These are phyloP conservation scores for Aegithalos caudatus DNA, from an alignment of 2,113 vertebrate genomes.

Conservation along the genomic window DNA sequence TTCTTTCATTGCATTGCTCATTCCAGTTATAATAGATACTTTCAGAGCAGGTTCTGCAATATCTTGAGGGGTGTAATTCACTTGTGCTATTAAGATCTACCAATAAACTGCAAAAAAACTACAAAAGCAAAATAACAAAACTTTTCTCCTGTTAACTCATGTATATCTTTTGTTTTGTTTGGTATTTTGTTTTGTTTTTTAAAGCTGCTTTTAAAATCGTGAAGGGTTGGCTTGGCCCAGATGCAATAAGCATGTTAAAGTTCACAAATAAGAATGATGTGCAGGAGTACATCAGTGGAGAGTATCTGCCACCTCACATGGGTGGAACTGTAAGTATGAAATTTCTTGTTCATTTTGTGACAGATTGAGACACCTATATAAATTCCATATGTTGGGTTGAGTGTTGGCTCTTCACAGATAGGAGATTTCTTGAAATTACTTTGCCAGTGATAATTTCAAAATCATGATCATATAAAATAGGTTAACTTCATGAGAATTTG, in stretches of 20 bases:
- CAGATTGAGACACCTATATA: background rate
- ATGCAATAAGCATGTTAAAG: constrained; percentile 90
- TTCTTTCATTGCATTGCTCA: background rate
- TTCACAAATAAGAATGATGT: constrained; percentile 86
- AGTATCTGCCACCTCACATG: constrained; percentile 92
- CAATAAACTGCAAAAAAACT: background rate
- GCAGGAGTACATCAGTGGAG: constrained; percentile 82
- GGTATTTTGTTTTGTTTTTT: background rate
- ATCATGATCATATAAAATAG: background rate
- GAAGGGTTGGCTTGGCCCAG: constrained; percentile 93
- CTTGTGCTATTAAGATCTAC: background rate
- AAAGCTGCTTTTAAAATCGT: constrained; percentile 96
- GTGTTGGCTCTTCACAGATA: background rate
- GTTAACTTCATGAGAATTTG: background rate
- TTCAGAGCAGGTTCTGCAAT: background rate
- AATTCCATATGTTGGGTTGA: background rate
- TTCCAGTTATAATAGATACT: background rate
- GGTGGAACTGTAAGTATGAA: constrained; percentile 87
- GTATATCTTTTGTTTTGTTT: background rate
- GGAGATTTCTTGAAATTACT: background rate
- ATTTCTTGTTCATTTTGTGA: background rate
- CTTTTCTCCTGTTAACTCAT: background rate
- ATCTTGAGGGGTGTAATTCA: background rate
- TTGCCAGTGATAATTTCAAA: background rate
- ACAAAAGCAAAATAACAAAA: background rate